Percentiles rank a stretch among this genome's conserved stretches.
phyloP scores from a whole-genome alignment of 2,113 vertebrate genomes.

The Coryphaenoides rupestris region DNA sequence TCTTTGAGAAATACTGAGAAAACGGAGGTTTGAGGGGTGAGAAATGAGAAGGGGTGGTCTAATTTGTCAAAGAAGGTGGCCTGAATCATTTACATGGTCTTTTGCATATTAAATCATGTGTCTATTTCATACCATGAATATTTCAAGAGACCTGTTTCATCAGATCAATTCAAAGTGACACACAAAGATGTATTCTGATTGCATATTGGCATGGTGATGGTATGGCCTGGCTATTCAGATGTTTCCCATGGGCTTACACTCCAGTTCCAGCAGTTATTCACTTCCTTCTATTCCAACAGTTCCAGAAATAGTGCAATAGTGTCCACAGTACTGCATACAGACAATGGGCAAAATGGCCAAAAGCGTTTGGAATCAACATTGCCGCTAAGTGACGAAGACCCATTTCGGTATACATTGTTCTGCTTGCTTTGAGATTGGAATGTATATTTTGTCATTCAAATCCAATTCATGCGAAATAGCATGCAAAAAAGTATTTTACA shows the following conservation, averaged over 20 bases:
- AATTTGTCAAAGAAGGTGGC: constrained; percentile 51
- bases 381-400: not conserved
- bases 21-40: not conserved
- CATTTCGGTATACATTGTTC: not conserved
- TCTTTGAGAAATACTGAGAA: too few species aligned
- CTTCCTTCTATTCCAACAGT: too few species aligned
- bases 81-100: constrained; percentile 68
- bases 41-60: constrained; percentile 27
- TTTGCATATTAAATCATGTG: constrained; percentile 75
- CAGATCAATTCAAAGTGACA: constrained; percentile 62
- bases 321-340: not conserved
- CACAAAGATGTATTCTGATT: constrained; percentile 32
- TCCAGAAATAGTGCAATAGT: too few species aligned
- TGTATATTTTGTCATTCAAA: not conserved
- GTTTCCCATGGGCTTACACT: constrained; percentile 1
- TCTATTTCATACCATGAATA: constrained; percentile 67
- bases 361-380: too few species aligned
- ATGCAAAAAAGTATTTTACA: too few species aligned
- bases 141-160: constrained; percentile 60
- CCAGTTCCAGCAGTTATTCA: not conserved
- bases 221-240: constrained; percentile 15
- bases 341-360: not conserved
- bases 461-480: not conserved
- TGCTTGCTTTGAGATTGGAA: not conserved
- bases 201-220: constrained; percentile 10